Evolutionary conservation across 2,797 vertebrate species (phyloP).

Genomic region (Martes flavigula): DNA sequence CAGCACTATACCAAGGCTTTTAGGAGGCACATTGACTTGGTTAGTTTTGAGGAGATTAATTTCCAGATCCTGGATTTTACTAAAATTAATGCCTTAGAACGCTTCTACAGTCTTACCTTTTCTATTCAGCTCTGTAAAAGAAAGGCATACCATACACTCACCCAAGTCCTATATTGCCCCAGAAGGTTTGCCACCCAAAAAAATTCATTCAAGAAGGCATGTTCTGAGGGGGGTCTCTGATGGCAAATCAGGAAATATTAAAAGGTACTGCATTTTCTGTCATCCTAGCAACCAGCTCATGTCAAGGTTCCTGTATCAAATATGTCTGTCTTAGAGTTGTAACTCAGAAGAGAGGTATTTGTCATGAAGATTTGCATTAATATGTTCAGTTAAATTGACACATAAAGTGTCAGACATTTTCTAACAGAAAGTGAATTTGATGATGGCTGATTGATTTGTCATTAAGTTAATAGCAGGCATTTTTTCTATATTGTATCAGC

Average conservation of each 20-base stretch:
- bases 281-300: neutral
- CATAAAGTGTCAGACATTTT: neutral
- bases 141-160: neutral
- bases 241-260: neutral
- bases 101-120: neutral
- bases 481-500: neutral
- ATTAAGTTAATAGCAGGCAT: neutral
- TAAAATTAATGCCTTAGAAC: neutral
- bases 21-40: neutral
- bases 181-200: neutral
- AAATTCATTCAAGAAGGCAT: neutral
- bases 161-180: neutral
- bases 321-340: slow-evolving; percentile 16
- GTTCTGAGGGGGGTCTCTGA: neutral
- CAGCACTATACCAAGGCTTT: neutral
- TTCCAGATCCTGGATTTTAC: slow-evolving; percentile 14
- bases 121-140: neutral
- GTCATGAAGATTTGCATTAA: neutral
- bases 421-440: slow-evolving; percentile 36
- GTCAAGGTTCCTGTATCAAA: neutral
- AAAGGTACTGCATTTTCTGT: neutral
- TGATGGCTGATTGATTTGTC: neutral
- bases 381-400: slow-evolving; percentile 45
- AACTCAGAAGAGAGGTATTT: slow-evolving; percentile 24
- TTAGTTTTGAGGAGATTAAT: slow-evolving; percentile 27